Percentiles rank a stretch among this genome's conserved stretches.
phyloP scores from a whole-genome alignment of 2,888 invertebrate genomes.

The Helicoverpa assulta region DNA sequence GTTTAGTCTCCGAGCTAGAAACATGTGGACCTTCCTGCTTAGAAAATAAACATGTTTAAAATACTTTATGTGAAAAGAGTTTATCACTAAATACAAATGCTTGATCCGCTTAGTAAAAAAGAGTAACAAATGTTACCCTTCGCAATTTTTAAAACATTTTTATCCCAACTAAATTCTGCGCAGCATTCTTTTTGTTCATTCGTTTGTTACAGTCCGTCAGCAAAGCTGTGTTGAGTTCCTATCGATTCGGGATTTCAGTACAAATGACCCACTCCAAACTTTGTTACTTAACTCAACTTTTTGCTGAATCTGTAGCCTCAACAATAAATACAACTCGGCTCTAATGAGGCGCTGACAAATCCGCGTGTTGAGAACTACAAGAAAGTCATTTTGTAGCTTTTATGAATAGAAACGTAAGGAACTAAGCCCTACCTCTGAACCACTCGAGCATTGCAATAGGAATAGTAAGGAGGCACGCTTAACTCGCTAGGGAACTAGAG shows the following conservation, averaged over 20 bases:
- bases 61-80: neutral
- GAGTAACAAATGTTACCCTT: neutral
- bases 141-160: neutral
- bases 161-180: neutral
- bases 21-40: constrained; percentile 1
- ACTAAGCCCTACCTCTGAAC: constrained; percentile 29
- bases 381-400: constrained; percentile 15
- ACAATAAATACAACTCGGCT: constrained; percentile 30
- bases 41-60: neutral
- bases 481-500: constrained; percentile 43
- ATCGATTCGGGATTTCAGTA: constrained; percentile 28
- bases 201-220: constrained; percentile 2
- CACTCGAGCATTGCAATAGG: constrained; percentile 33
- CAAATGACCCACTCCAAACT: constrained; percentile 30
- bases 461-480: constrained; percentile 40
- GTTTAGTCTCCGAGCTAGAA: neutral
- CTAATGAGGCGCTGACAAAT: constrained; percentile 39
- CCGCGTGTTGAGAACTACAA: constrained; percentile 13
- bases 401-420: constrained; percentile 14
- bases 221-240: constrained; percentile 10
- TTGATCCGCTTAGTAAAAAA: constrained; percentile 1
- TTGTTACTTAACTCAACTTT: constrained; percentile 27
- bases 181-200: constrained; percentile 10
- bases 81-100: constrained; percentile 1
- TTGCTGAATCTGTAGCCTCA: constrained; percentile 24